phyloP scores from a whole-genome alignment of 2,113 vertebrate species.

The Monopterus albus region DNA sequence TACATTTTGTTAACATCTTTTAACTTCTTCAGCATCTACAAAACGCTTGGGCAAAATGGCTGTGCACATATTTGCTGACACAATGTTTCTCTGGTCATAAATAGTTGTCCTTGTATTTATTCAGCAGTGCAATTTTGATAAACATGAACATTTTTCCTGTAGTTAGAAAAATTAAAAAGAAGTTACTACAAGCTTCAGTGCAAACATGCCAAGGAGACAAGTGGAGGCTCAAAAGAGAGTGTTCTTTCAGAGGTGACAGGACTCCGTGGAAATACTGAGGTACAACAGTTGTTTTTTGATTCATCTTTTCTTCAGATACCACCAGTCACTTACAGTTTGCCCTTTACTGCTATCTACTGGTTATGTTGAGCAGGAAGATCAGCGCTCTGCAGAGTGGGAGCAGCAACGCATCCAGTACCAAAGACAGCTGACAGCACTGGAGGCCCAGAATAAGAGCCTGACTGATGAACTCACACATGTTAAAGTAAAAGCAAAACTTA shows the following conservation, averaged over 20 bases:
- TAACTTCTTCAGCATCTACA: too few relatives aligned
- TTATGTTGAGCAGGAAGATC: conserved; percentile 83
- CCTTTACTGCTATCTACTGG: conserved; percentile 16
- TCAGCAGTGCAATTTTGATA: background rate
- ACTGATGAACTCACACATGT: conserved; percentile 86
- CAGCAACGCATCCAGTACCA: conserved; percentile 88
- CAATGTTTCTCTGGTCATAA: background rate
- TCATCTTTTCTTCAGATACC: background rate
- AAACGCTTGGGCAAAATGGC: background rate
- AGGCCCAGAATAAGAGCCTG: conserved; percentile 88
- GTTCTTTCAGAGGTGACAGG: conserved; percentile 82
- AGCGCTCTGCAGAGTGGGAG: conserved; percentile 89
- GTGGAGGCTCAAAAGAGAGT: conserved; percentile 76
- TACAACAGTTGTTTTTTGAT: too few relatives aligned
- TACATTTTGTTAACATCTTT: too few relatives aligned
- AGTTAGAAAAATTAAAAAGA: conserved; percentile 90
- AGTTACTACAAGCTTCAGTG: conserved; percentile 94
- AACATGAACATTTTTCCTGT: conserved; percentile 13
- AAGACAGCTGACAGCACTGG: conserved; percentile 88
- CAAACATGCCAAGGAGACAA: conserved; percentile 84
- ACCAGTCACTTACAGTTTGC: background rate
- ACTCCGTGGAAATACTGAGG: conserved; percentile 87
- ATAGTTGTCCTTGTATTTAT: background rate
- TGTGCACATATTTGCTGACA: background rate
- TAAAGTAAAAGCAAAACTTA: conserved; percentile 80